Evolutionary conservation across 2,888 invertebrate genomes (phyloP).

Genomic region (Noctua fimbriata): DNA sequence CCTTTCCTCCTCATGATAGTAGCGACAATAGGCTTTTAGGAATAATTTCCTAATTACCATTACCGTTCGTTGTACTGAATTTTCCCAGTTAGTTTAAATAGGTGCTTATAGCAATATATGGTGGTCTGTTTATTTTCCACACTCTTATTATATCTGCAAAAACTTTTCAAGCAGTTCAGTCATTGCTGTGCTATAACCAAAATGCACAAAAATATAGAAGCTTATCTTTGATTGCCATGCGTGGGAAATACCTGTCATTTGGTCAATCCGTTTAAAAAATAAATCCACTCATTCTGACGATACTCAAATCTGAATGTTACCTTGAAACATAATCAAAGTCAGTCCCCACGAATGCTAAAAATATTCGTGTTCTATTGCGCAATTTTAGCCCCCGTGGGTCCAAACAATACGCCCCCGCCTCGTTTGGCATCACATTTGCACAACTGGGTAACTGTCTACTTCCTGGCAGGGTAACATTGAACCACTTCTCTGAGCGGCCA

Average conservation of each 20-base stretch:
- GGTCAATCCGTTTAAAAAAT: conserved; percentile 3
- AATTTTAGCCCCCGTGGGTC: conserved; percentile 56
- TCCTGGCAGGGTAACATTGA: conserved; percentile 88
- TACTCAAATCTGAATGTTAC: conserved; percentile 28
- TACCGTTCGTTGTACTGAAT: conserved; percentile 5
- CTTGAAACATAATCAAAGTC: conserved; percentile 36
- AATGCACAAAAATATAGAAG: neutral
- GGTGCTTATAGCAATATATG: neutral
- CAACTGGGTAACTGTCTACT: conserved; percentile 85
- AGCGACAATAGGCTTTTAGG: conserved; percentile 43
- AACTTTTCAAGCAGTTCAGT: neutral
- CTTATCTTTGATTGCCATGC: neutral
- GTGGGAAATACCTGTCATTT: conserved; percentile 20
- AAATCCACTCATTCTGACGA: neutral
- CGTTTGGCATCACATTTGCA: conserved; percentile 79
- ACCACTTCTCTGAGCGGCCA: conserved; percentile 87
- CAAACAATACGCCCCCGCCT: conserved; percentile 65
- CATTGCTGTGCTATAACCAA: neutral
- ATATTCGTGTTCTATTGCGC: conserved; percentile 53
- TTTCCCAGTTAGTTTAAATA: conserved; percentile 7
- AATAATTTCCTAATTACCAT: conserved; percentile 13
- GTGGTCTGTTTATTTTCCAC: neutral
- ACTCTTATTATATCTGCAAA: neutral
- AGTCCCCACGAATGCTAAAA: conserved; percentile 54
- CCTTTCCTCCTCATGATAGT: conserved; percentile 28